phyloP scores from a whole-genome alignment of 1,140 invertebrate species.

The Glomeris maerens region DNA sequence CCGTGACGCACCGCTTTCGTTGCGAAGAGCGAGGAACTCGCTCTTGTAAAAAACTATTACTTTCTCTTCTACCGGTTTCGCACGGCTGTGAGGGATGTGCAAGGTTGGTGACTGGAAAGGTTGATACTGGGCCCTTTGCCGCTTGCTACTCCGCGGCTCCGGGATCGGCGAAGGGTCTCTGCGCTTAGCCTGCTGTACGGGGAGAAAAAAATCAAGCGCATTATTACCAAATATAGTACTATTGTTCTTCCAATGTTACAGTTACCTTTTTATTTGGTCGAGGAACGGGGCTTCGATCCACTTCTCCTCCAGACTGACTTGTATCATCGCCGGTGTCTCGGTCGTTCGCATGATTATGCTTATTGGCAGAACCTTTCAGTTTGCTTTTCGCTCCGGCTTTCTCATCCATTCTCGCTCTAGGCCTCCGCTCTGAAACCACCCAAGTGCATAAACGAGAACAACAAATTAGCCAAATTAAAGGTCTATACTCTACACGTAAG shows the following conservation, averaged over 20 bases:
- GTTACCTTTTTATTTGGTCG: background rate
- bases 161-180: background rate
- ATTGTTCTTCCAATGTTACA: background rate
- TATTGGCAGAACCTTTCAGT: background rate
- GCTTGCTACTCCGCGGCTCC: constrained; percentile 30
- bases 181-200: constrained; percentile 4
- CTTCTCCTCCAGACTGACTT: background rate
- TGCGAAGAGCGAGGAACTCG: constrained; percentile 74
- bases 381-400: background rate
- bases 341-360: background rate
- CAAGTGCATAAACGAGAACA: too few species aligned
- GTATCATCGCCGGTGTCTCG: background rate
- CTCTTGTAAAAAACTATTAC: constrained; percentile 44
- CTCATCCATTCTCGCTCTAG: background rate
- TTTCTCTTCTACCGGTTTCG: constrained; percentile 55
- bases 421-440: background rate
- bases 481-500: too few species aligned
- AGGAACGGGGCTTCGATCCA: background rate
- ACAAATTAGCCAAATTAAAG: too few species aligned
- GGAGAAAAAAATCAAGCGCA: background rate
- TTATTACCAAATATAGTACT: background rate
- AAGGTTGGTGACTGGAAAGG: constrained; percentile 66
- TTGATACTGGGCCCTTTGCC: constrained; percentile 48
- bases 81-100: constrained; percentile 39
- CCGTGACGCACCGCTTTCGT: constrained; percentile 41